Evolutionary conservation across 2,797 vertebrate species (phyloP).

Genomic region (Pampus argenteus): DNA sequence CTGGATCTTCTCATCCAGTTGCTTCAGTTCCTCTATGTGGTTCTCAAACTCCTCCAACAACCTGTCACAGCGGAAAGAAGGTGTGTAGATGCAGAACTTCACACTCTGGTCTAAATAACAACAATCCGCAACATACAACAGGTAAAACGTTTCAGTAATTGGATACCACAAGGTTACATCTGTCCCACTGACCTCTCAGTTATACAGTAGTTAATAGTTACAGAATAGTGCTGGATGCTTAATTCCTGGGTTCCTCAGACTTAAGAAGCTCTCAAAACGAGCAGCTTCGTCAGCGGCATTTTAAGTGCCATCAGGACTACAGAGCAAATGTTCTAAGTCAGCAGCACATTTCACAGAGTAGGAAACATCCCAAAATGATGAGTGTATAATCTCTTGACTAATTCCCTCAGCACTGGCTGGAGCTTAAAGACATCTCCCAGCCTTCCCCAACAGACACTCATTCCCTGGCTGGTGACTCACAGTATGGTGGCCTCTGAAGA

Average conservation of each 20-base stretch:
- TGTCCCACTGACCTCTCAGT: slow-evolving; percentile 74
- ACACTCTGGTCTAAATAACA: slow-evolving; percentile 26
- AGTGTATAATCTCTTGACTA: slow-evolving; percentile 89
- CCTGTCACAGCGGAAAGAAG: slow-evolving; percentile 76
- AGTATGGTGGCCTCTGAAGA: slow-evolving; percentile 82
- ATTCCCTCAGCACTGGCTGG: slow-evolving; percentile 85
- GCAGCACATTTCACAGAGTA: slow-evolving; percentile 85
- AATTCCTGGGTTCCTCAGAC: slow-evolving; percentile 79
- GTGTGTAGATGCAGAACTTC: slow-evolving; percentile 15
- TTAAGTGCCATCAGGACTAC: slow-evolving; percentile 84
- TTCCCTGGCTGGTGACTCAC: slow-evolving; percentile 81
- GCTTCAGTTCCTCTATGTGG: slow-evolving; percentile 98
- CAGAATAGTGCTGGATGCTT: slow-evolving; percentile 71
- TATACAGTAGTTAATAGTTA: slow-evolving; percentile 67
- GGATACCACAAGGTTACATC: slow-evolving; percentile 65
- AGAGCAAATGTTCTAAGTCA: slow-evolving; percentile 87
- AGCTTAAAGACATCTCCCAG: slow-evolving; percentile 88
- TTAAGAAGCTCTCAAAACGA: slow-evolving; percentile 83
- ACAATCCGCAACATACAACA: slow-evolving; percentile 24
- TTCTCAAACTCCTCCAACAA: slow-evolving; percentile 97
- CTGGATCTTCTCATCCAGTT: slow-evolving; percentile 98
- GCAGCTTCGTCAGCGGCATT: slow-evolving; percentile 87
- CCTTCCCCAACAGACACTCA: slow-evolving; percentile 83
- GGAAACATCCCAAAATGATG: slow-evolving; percentile 88
- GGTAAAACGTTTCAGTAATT: slow-evolving; percentile 52